Percentiles rank a stretch among this genome's conserved stretches.
Conservation (phyloP, 2,113 vertebrate genomes). For the Merops nubicus region DNA sequence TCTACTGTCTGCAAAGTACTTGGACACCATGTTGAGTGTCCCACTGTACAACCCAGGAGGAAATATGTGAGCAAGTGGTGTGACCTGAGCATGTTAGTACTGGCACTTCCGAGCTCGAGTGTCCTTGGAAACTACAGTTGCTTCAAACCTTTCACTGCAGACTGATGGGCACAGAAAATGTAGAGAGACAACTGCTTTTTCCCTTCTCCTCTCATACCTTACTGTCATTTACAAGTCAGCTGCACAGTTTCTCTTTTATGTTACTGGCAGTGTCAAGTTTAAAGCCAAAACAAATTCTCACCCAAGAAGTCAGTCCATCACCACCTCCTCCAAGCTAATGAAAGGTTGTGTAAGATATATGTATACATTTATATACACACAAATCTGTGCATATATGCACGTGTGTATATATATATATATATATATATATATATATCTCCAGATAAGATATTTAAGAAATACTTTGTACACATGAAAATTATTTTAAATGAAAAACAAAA, state of each 20-base stretch:
- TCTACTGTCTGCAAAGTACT: neutral
- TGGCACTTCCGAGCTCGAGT: neutral
- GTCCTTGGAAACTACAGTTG: neutral
- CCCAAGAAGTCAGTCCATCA: neutral
- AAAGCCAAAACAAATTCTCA: neutral
- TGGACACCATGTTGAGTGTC: neutral
- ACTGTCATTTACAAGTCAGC: neutral
- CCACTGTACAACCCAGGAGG: neutral
- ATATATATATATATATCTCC: neutral
- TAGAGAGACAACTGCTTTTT: neutral
- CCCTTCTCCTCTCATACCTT: neutral
- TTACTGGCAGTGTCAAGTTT: neutral
- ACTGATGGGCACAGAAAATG: neutral
- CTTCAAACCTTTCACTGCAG: neutral
- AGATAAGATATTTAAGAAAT: neutral
- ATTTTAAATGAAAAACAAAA: neutral
- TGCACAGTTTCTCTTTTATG: neutral
- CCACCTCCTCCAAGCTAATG: neutral
- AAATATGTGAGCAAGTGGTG: neutral
- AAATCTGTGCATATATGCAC: neutral
- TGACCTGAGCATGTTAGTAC: neutral
- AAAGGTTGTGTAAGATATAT: neutral
- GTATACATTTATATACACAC: neutral
- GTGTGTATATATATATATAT: neutral
- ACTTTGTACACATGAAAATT: neutral